Conservation (phyloP, 2,113 vertebrate species). For the Lepidothrix coronata region DNA sequence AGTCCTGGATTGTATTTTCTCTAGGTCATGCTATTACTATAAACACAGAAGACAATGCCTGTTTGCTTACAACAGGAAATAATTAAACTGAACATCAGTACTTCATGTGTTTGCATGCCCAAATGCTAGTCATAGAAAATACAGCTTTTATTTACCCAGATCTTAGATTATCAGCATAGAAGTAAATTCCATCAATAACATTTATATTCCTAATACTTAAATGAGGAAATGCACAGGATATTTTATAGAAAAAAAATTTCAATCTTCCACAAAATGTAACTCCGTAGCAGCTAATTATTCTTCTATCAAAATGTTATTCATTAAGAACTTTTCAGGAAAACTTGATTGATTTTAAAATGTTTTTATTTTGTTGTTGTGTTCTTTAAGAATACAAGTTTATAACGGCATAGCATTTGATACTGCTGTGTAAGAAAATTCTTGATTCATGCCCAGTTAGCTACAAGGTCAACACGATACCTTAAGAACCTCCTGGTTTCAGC, state of each 20-base stretch:
- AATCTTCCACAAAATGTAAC: background rate
- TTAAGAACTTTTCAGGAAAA: background rate
- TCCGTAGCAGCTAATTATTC: background rate
- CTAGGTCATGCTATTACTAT: constrained; percentile 51
- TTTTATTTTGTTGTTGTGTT: background rate
- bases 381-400: background rate
- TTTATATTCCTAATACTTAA: background rate
- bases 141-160: background rate
- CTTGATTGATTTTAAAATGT: background rate
- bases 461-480: background rate
- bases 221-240: background rate
- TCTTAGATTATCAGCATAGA: background rate
- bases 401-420: background rate
- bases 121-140: background rate
- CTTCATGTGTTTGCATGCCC: background rate
- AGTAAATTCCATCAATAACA: background rate
- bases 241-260: background rate
- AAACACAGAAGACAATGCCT: background rate
- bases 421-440: background rate
- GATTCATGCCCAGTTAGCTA: background rate
- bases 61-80: background rate
- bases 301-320: background rate
- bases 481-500: background rate
- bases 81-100: background rate
- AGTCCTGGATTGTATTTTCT: constrained; percentile 17